Base-by-base conservation (phyloP, 2,888 invertebrate species). In the Torymus texanus region DNA sequence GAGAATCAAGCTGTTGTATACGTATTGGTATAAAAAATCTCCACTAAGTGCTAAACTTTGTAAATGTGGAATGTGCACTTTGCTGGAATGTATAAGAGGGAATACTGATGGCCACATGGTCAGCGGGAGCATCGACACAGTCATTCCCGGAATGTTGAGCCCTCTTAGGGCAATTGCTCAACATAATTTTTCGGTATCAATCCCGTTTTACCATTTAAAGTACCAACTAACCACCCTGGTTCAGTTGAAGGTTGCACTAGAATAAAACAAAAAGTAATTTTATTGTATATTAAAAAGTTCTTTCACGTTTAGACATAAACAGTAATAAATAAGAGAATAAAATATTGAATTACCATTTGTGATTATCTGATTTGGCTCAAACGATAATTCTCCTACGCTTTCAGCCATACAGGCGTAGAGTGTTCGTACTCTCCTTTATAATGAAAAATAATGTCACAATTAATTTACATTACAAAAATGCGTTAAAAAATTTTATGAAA, bases 291-390 rank as follows among this genome's bases (percentile, higher is more conserved):
- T 58, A 13, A 67, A n/a, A 12, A 41, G 41, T 41, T 41, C 10
- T 41, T 29, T 41, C 8, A 41, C 41, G 41, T 41, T 41, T 41
- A 41, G 10, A 8, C 41, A 41, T 8, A 41, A 41, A 41, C 5
- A 41, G 41, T 50, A 24, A 59, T 41, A 51, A 66, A 74, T 3
- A 29, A 92, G 75, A 81, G 79, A 82, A 79, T 21, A 21, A 21
- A 21, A 2, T 78, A 78, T 65, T 41, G 8, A 78, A 92, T 92
- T 91, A 97, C 98, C 98, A 93, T 98, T 97, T 82, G 96, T 97
- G 87, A 99, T 97, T 87, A 99, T 97, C 93, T 98, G 97, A 93
- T 99, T 98, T 83, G 98, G 98, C 92, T 98, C 97, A 92, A 99
- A 99, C 50, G 98, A 98, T 85, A 99, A 92, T 92, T 99, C 99